Percentiles rank a stretch among this genome's conserved stretches.
These are phyloP conservation scores for Delphinus delphis DNA, from an alignment of 2,113 vertebrate genomes.

Conservation along the genomic window DNA sequence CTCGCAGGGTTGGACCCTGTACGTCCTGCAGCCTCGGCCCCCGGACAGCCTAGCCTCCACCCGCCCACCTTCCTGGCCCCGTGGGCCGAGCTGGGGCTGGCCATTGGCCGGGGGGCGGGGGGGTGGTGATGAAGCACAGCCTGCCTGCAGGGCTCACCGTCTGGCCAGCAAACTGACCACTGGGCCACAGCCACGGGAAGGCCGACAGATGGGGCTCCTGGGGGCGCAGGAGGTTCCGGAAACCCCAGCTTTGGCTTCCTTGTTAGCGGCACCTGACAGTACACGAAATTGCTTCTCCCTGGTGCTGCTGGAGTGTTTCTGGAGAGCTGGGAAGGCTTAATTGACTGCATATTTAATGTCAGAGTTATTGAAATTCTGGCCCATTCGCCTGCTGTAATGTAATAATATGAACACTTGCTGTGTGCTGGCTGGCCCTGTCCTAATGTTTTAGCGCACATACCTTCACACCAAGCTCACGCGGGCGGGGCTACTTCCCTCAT, in stretches of 20 bases:
- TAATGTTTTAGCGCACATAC: accelerated
- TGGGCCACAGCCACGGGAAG: background rate
- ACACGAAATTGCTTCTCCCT: accelerated
- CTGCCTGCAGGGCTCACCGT: background rate
- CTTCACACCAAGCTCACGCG: background rate
- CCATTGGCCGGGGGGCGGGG: background rate
- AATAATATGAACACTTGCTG: accelerated
- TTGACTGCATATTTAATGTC: background rate
- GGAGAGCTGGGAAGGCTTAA: background rate
- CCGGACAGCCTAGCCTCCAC: background rate
- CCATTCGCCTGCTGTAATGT: background rate
- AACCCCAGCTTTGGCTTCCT: background rate
- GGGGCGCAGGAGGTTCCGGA: background rate
- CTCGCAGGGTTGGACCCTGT: accelerated
- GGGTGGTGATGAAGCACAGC: too few relatives aligned
- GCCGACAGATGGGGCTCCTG: accelerated
- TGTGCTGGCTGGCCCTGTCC: accelerated
- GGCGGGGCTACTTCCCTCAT: accelerated
- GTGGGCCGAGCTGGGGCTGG: background rate
- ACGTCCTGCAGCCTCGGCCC: background rate
- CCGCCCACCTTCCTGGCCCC: background rate
- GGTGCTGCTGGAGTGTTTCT: background rate
- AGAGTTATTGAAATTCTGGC: background rate
- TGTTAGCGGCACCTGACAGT: accelerated
- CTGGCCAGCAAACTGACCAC: accelerated